Conservation (phyloP, 2,888 invertebrate genomes). For the Scaptomyza cyrtandrae region DNA sequence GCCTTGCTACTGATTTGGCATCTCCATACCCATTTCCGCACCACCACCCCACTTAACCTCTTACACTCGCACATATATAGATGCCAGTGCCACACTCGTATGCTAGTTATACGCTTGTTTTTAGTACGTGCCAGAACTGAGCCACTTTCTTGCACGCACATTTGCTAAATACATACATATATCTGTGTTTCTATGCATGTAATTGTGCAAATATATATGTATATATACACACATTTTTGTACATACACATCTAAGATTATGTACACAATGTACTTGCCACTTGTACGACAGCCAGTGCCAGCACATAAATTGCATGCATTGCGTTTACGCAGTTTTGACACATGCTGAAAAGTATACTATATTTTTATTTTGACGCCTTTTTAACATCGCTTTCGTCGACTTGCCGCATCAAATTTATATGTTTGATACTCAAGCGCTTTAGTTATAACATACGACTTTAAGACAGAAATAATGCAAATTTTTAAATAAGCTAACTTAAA, state of each 20-base stretch:
- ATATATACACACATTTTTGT: not conserved
- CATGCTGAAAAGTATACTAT: slow-evolving; percentile 53
- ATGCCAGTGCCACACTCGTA: slow-evolving; percentile 19
- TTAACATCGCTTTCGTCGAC: slow-evolving; percentile 19
- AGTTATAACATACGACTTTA: not conserved
- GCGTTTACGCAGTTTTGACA: slow-evolving; percentile 56
- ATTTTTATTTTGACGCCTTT: slow-evolving; percentile 13
- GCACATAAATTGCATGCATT: slow-evolving; percentile 46
- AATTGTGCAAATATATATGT: not conserved
- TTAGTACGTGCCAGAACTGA: slow-evolving; percentile 70
- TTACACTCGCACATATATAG: slow-evolving; percentile 6
- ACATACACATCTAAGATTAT: slow-evolving; percentile 16
- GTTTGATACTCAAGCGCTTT: slow-evolving; percentile 20
- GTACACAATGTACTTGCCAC: slow-evolving; percentile 31
- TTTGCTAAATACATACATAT: slow-evolving; percentile 34
- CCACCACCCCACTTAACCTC: not conserved
- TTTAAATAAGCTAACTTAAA: too few relatives aligned
- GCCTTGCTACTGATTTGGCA: slow-evolving; percentile 71
- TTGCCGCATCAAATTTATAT: slow-evolving; percentile 28
- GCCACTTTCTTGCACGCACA: slow-evolving; percentile 73
- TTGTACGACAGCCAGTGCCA: slow-evolving; percentile 41
- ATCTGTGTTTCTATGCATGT: slow-evolving; percentile 3
- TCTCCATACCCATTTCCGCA: slow-evolving; percentile 17
- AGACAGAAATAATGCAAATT: too few relatives aligned
- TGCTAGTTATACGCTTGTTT: slow-evolving; percentile 63